phyloP scores from a whole-genome alignment of 2,113 vertebrate species.

The human (Homo sapiens) region DNA sequence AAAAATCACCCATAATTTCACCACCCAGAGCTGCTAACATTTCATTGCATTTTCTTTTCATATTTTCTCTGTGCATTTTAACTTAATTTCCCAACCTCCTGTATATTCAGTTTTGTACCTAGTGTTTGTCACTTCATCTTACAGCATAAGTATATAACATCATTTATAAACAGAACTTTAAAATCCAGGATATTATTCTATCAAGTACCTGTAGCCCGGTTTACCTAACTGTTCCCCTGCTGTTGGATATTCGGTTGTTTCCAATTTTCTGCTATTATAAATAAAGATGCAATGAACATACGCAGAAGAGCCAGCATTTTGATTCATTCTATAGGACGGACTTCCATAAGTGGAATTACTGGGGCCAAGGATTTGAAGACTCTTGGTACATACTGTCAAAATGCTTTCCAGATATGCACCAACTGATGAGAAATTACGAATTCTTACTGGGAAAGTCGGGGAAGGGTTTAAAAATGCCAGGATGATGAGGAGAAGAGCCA shows the following conservation, averaged over 20 bases:
- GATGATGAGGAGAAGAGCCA: background rate
- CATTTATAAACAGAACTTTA: slow-evolving; percentile 26
- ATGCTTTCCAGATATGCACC: background rate
- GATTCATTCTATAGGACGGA: background rate
- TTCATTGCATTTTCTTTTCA: background rate
- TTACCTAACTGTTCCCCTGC: background rate
- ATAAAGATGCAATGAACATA: background rate
- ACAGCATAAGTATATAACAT: background rate
- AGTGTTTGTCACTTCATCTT: background rate
- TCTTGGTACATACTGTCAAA: background rate
- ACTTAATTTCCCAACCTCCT: slow-evolving; percentile 33
- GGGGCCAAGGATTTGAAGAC: background rate
- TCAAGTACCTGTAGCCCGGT: background rate
- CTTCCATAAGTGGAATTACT: slow-evolving; percentile 19
- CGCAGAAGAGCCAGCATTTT: background rate
- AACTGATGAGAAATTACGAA: background rate
- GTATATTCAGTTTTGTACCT: background rate
- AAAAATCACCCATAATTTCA: slow-evolving; percentile 47
- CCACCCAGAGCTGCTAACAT: background rate
- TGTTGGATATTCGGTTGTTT: background rate
- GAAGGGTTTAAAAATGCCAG: background rate
- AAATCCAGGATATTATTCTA: background rate
- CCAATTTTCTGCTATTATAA: background rate
- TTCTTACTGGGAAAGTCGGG: background rate
- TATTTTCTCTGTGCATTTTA: slow-evolving; percentile 26